A percentile compares a stretch with the other conserved stretches of the same genome.
These are phyloP conservation scores for Chionis minor DNA, from an alignment of 2,113 vertebrate genomes.

Conservation along the genomic window DNA sequence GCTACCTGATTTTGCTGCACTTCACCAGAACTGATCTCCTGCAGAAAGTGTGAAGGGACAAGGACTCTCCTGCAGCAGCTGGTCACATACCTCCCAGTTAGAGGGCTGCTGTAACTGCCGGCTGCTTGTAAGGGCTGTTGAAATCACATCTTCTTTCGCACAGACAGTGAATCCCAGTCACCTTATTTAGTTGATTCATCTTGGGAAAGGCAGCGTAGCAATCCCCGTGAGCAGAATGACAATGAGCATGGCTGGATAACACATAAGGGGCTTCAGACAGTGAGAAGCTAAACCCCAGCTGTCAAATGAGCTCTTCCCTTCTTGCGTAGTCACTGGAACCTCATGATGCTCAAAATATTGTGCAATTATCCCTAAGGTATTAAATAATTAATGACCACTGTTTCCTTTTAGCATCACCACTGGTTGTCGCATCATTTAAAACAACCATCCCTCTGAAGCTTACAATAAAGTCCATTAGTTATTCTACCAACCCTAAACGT, in stretches of 20 bases:
- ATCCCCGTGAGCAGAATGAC: not conserved
- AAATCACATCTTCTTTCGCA: not conserved
- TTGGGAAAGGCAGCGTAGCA: not conserved
- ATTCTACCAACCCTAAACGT: not conserved
- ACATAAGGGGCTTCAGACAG: not conserved
- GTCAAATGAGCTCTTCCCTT: not conserved
- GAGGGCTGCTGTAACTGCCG: not conserved
- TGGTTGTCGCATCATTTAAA: not conserved
- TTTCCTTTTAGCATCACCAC: not conserved
- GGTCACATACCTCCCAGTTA: not conserved
- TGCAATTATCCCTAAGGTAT: not conserved
- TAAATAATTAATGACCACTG: not conserved
- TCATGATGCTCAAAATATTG: not conserved
- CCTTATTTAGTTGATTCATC: not conserved
- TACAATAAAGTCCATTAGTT: not conserved
- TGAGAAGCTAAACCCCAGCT: not conserved
- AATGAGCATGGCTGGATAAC: not conserved
- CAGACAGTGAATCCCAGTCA: not conserved
- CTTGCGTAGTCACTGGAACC: not conserved
- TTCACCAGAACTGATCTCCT: not conserved
- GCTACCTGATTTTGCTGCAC: not conserved
- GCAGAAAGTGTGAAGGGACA: not conserved
- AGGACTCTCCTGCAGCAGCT: not conserved
- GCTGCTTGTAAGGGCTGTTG: not conserved
- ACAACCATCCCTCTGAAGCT: not conserved